phyloP scores from a whole-genome alignment of 2,888 invertebrate genomes.

The Epirrhoe tristata region DNA sequence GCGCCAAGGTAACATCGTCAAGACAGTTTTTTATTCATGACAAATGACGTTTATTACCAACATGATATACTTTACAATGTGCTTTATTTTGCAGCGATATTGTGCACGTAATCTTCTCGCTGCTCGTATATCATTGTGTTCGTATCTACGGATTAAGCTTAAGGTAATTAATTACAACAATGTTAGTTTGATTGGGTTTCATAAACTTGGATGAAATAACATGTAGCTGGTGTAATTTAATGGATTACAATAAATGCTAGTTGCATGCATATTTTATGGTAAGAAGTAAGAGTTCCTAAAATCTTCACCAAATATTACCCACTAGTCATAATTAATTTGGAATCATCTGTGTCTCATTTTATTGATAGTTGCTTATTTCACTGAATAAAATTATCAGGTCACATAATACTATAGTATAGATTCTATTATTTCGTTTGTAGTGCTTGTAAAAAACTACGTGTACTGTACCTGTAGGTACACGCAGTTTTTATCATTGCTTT shows the following conservation, averaged over 20 bases:
- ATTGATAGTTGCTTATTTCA: too few relatives aligned
- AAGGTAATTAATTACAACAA: conserved; percentile 45
- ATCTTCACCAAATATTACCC: too few relatives aligned
- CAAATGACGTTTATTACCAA: neutral
- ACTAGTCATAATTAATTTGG: too few relatives aligned
- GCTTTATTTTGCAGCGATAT: conserved; percentile 22
- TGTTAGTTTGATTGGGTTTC: conserved; percentile 44
- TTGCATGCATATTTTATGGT: neutral
- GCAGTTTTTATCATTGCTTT: too few relatives aligned
- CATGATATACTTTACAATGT: conserved; percentile 9
- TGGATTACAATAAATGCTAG: neutral
- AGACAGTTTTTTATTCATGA: neutral
- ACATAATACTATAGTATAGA: too few relatives aligned
- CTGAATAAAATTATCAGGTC: too few relatives aligned
- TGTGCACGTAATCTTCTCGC: conserved; percentile 35
- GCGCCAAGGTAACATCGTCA: neutral
- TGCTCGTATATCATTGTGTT: conserved; percentile 41
- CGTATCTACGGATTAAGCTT: conserved; percentile 43
- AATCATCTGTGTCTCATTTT: too few relatives aligned
- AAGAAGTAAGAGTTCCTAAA: too few relatives aligned
- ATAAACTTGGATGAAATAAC: conserved; percentile 30
- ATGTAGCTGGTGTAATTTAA: neutral
- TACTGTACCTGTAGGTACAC: too few relatives aligned
- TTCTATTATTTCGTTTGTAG: too few relatives aligned
- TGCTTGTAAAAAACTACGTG: too few relatives aligned